phyloP scores from a whole-genome alignment of 2,797 vertebrate species.

The Crypturellus tataupa region DNA sequence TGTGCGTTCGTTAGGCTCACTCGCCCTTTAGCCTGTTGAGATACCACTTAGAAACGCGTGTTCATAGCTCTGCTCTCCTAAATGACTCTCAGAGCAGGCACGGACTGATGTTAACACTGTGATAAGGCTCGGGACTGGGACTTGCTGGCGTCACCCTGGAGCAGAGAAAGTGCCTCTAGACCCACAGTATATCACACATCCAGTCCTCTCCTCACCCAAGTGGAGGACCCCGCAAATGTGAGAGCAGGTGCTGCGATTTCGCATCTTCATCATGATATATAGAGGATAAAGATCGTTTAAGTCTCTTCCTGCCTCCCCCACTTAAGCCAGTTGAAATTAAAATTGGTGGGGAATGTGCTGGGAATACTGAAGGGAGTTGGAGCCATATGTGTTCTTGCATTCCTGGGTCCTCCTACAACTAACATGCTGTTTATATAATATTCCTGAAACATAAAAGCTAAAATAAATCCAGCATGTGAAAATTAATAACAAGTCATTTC shows the following conservation, averaged over 20 bases:
- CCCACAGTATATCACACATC: not conserved
- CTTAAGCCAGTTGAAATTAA: constrained; percentile 38
- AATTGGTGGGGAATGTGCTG: constrained; percentile 8
- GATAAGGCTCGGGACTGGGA: not conserved
- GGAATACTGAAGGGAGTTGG: constrained; percentile 15
- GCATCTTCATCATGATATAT: not conserved
- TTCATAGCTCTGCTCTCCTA: not conserved
- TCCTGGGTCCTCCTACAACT: constrained; percentile 14
- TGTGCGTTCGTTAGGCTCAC: not conserved
- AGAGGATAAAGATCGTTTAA: not conserved
- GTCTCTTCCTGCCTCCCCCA: not conserved
- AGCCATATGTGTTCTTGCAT: constrained; percentile 41
- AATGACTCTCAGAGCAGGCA: not conserved
- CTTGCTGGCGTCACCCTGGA: not conserved
- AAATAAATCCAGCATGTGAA: constrained; percentile 60
- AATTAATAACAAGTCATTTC: constrained; percentile 50
- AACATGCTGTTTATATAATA: constrained; percentile 46
- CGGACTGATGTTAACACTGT: not conserved
- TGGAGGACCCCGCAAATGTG: not conserved
- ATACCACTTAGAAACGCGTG: accelerated
- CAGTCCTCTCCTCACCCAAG: not conserved
- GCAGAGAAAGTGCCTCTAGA: not conserved
- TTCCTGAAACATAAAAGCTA: constrained; percentile 54
- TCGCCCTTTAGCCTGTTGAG: not conserved
- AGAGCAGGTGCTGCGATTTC: not conserved